Evolutionary conservation across 2,113 vertebrate genomes (phyloP).

Genomic region (Pituophis catenifer): DNA sequence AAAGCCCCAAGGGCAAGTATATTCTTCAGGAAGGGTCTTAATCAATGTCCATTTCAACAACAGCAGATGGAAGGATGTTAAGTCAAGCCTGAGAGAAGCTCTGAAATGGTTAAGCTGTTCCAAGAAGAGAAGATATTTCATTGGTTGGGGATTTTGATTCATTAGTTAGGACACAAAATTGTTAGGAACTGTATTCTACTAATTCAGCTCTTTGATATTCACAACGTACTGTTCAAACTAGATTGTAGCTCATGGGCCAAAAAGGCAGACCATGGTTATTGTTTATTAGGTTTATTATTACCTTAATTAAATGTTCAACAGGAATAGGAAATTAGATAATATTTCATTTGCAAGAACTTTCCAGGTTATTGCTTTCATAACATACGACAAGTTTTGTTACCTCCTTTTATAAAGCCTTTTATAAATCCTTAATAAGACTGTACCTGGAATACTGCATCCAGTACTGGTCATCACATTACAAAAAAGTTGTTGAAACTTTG

Average conservation of each 20-base stretch:
- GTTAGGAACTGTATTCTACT: neutral
- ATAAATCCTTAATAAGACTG: neutral
- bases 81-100: neutral
- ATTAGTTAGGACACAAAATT: neutral
- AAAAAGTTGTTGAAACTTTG: neutral
- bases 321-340: conserved; percentile 36
- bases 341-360: conserved; percentile 47
- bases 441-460: neutral
- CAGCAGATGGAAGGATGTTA: neutral
- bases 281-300: conserved; percentile 43
- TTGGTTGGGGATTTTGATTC: neutral
- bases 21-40: neutral
- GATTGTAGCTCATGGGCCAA: neutral
- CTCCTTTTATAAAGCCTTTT: neutral
- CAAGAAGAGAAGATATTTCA: neutral
- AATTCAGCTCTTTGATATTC: neutral
- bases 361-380: conserved; percentile 25
- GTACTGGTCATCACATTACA: neutral
- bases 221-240: neutral
- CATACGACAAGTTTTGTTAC: neutral
- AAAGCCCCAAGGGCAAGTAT: neutral
- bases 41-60: neutral
- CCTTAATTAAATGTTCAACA: conserved; percentile 55
- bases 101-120: neutral
- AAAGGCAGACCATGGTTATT: neutral